Evolutionary conservation across 2,113 vertebrate species (phyloP).

Genomic region (Lipophrys pholis): DNA sequence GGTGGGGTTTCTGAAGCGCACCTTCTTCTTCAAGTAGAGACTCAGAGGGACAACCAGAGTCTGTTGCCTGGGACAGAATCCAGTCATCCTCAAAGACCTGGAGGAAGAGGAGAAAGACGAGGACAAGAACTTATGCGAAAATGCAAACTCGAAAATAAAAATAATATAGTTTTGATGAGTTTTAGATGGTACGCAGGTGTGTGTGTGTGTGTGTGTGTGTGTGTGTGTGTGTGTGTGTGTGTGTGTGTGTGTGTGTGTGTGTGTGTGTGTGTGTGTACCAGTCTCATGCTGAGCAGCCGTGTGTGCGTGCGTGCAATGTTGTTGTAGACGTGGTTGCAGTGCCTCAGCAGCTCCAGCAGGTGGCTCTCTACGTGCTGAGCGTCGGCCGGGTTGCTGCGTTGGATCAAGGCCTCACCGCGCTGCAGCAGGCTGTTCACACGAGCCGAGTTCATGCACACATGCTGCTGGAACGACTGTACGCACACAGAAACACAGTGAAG

Average conservation of each 20-base stretch:
- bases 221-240: neutral
- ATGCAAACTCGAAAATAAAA: too few species aligned
- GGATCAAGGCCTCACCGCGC: slow-evolving; percentile 83
- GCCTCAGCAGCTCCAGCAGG: slow-evolving; percentile 81
- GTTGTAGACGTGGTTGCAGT: slow-evolving; percentile 80
- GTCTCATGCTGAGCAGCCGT: slow-evolving; percentile 87
- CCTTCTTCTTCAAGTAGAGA: slow-evolving; percentile 70
- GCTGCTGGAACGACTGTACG: slow-evolving; percentile 83
- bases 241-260: slow-evolving; percentile 3
- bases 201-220: neutral
- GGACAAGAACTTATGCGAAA: neutral
- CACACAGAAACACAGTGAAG: neutral
- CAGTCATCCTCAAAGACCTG: slow-evolving; percentile 86
- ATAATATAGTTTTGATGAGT: too few species aligned
- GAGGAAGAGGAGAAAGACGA: neutral
- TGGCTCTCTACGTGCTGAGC: slow-evolving; percentile 77
- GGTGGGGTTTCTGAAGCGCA: slow-evolving; percentile 23
- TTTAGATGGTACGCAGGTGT: neutral
- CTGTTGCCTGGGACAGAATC: slow-evolving; percentile 66
- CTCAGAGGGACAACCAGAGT: slow-evolving; percentile 82
- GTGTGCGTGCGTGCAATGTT: slow-evolving; percentile 82
- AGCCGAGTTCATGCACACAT: slow-evolving; percentile 78
- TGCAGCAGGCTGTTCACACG: slow-evolving; percentile 81
- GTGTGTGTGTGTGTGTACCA: slow-evolving; percentile 72
- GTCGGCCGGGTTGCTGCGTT: slow-evolving; percentile 74